phyloP scores from a whole-genome alignment of 2,797 vertebrate species.

The Argentina silus region DNA sequence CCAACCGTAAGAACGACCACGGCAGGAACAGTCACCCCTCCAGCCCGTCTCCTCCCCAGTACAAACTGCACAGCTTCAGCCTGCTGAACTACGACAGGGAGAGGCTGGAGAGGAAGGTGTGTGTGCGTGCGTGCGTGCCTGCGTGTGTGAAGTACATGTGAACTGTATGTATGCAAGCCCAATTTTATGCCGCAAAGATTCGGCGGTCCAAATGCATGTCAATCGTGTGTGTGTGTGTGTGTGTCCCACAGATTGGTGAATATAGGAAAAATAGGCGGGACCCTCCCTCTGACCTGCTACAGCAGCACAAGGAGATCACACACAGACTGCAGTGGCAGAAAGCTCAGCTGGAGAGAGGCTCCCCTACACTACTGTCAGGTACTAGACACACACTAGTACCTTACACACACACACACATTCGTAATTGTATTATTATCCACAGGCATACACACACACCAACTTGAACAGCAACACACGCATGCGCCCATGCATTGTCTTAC shows the following conservation, averaged over 20 bases:
- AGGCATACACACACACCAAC: conserved; percentile 19
- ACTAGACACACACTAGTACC: conserved; percentile 19
- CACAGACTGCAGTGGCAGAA: conserved; percentile 88
- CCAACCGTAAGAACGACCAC: conserved; percentile 62
- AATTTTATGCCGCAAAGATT: not conserved
- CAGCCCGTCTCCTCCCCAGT: conserved; percentile 70
- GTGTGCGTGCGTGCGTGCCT: not conserved
- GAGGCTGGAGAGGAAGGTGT: conserved; percentile 85
- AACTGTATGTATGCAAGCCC: not conserved
- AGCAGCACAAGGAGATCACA: conserved; percentile 80
- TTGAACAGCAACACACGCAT: not conserved
- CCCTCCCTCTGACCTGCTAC: conserved; percentile 79
- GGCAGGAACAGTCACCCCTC: conserved; percentile 41
- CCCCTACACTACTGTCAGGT: conserved; percentile 76
- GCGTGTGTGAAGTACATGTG: not conserved
- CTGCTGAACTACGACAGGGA: conserved; percentile 87
- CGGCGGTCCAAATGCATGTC: not conserved
- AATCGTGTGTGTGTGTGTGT: conserved; percentile 19
- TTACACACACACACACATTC: not conserved
- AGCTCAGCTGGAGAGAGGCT: conserved; percentile 80
- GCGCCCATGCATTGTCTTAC: too few species aligned
- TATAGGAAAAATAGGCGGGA: conserved; percentile 77
- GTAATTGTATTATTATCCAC: not conserved
- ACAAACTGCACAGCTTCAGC: conserved; percentile 86
- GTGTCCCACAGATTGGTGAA: conserved; percentile 74